Conservation (phyloP, 2,888 invertebrate species). For the Meloe dianella region DNA sequence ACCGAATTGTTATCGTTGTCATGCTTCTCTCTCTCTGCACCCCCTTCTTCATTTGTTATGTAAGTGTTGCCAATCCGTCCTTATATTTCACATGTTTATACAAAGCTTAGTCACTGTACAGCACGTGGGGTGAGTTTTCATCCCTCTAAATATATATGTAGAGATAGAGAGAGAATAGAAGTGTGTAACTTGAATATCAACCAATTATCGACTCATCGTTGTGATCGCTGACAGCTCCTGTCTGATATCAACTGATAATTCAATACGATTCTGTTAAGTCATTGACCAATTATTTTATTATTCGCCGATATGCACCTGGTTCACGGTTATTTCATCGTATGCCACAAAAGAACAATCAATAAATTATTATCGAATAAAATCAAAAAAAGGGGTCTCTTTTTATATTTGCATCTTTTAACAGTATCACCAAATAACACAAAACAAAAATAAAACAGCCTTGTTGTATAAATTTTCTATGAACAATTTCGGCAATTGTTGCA, state of each 20-base stretch:
- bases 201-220: slow-evolving; percentile 55
- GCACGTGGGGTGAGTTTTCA: slow-evolving; percentile 38
- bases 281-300: slow-evolving; percentile 55
- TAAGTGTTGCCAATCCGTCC: slow-evolving; percentile 49
- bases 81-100: slow-evolving; percentile 46
- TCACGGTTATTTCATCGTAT: slow-evolving; percentile 22
- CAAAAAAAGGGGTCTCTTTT: background rate
- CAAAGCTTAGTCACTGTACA: slow-evolving; percentile 53
- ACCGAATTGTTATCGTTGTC: background rate
- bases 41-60: background rate
- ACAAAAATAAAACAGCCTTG: no score
- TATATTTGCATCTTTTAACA: background rate
- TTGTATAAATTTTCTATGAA: background rate
- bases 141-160: slow-evolving; percentile 21
- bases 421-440: background rate
- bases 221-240: slow-evolving; percentile 51
- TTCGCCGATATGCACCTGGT: slow-evolving; percentile 46
- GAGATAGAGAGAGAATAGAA: slow-evolving; percentile 18
- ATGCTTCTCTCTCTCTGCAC: background rate
- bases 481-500: background rate
- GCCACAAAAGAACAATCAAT: background rate
- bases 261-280: slow-evolving; percentile 55
- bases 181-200: slow-evolving; percentile 46
- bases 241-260: slow-evolving; percentile 51
- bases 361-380: background rate